Evolutionary conservation across 2,888 invertebrate genomes (phyloP).

Genomic region (Diadegma fenestrale): DNA sequence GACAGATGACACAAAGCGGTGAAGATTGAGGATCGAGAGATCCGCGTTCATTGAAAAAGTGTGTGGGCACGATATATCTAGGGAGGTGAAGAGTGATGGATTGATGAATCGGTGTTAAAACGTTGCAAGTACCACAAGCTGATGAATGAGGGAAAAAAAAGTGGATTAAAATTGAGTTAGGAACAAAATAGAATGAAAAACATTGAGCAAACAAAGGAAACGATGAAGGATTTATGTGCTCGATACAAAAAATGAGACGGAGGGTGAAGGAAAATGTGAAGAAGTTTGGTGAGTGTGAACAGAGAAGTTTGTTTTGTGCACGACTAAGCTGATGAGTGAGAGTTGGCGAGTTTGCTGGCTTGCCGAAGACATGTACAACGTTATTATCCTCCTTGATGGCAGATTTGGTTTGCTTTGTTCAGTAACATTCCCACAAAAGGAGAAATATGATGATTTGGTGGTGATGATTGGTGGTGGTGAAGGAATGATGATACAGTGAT

Average conservation of each 20-base stretch:
- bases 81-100: constrained; percentile 44
- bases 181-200: constrained; percentile 12
- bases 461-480: constrained; percentile 61
- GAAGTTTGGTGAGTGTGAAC: constrained; percentile 12
- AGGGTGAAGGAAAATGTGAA: constrained; percentile 18
- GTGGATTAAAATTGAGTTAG: constrained; percentile 17
- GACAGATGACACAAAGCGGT: constrained; percentile 55
- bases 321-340: constrained; percentile 31
- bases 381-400: constrained; percentile 15
- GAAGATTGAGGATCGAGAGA: constrained; percentile 50
- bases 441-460: constrained; percentile 53
- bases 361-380: constrained; percentile 42
- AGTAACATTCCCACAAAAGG: constrained; percentile 44
- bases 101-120: constrained; percentile 59
- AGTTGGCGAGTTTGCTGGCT: constrained; percentile 20
- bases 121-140: constrained; percentile 64
- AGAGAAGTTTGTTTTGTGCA: constrained; percentile 23
- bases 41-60: constrained; percentile 13
- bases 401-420: constrained; percentile 9
- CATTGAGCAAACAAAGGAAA: constrained; percentile 12
- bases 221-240: constrained; percentile 44
- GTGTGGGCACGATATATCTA: constrained; percentile 8
- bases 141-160: constrained; percentile 38
- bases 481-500: constrained; percentile 80
- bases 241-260: constrained; percentile 48